These are phyloP conservation scores for Ahaetulla prasina DNA, from an alignment of 2,113 vertebrate genomes.

Conservation along the genomic window DNA sequence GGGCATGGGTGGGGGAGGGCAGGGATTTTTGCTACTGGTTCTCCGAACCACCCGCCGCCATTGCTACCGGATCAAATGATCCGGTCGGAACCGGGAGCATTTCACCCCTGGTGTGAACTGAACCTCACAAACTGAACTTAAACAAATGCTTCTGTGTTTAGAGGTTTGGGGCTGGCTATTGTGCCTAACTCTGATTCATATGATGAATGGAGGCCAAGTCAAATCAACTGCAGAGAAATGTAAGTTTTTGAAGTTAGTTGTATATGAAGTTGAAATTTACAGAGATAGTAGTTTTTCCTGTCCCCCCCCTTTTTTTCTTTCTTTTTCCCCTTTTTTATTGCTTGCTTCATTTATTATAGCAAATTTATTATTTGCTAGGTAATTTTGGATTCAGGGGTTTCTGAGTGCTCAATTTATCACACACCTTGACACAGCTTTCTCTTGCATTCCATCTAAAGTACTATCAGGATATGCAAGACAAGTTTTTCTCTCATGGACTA, in stretches of 20 bases:
- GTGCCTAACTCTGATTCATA: not conserved
- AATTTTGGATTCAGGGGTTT: slow-evolving; percentile 63
- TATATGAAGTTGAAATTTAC: slow-evolving; percentile 37
- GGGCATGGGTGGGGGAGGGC: no score
- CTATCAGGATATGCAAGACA: slow-evolving; percentile 47
- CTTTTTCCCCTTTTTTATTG: slow-evolving; percentile 15
- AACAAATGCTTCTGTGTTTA: slow-evolving; percentile 18
- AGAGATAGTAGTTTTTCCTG: slow-evolving; percentile 1
- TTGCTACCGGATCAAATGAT: no score
- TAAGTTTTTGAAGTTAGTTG: slow-evolving; percentile 1
- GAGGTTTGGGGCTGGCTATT: not conserved
- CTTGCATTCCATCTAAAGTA: slow-evolving; percentile 60
- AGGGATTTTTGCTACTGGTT: no score
- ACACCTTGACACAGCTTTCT: slow-evolving; percentile 36
- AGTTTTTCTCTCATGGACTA: slow-evolving; percentile 47
- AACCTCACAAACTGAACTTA: not conserved
- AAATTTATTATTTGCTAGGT: slow-evolving; percentile 63
- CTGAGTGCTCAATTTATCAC: slow-evolving; percentile 61
- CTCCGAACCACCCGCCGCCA: no score
- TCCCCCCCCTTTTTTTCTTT: slow-evolving; percentile 30
- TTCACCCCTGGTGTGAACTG: no score
- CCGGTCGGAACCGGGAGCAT: no score
- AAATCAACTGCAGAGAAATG: slow-evolving; percentile 12
- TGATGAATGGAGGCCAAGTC: slow-evolving; percentile 6
- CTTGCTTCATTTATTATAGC: slow-evolving; percentile 53